phyloP scores from a whole-genome alignment of 2,888 invertebrate genomes.

The Helleia helle region DNA sequence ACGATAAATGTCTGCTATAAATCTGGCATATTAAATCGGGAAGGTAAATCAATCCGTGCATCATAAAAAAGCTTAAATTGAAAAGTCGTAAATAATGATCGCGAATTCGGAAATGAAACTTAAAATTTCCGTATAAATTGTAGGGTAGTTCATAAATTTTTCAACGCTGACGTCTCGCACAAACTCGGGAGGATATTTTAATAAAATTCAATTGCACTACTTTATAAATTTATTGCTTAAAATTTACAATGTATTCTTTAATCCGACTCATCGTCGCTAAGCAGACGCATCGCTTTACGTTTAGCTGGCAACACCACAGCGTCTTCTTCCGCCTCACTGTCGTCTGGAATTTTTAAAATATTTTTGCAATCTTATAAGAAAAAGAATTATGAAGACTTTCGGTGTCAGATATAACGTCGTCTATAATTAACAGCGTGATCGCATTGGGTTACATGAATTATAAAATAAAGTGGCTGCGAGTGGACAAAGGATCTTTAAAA shows the following conservation, averaged over 20 bases:
- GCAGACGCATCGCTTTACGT: conserved; percentile 42
- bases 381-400: too few relatives aligned
- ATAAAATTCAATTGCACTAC: conserved; percentile 10
- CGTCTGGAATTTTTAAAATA: conserved; percentile 32
- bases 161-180: conserved; percentile 7
- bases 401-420: too few relatives aligned
- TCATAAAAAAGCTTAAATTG: not conserved
- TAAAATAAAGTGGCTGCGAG: too few relatives aligned
- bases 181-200: conserved; percentile 8
- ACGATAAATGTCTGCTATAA: too few relatives aligned
- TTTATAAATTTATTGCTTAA: conserved; percentile 7
- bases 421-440: too few relatives aligned
- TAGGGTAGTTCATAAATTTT: conserved; percentile 10
- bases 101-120: conserved; percentile 2
- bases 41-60: not conserved
- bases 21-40: too few relatives aligned
- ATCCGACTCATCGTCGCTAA: conserved; percentile 62
- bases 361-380: too few relatives aligned
- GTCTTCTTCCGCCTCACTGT: conserved; percentile 44
- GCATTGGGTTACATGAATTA: too few relatives aligned
- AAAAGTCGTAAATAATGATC: conserved; percentile 7
- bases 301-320: conserved; percentile 37
- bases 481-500: too few relatives aligned
- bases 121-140: conserved; percentile 7
- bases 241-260: conserved; percentile 22